These are phyloP conservation scores for Hypomesus transpacificus DNA, from an alignment of 2,113 vertebrate species.

Conservation along the genomic window DNA sequence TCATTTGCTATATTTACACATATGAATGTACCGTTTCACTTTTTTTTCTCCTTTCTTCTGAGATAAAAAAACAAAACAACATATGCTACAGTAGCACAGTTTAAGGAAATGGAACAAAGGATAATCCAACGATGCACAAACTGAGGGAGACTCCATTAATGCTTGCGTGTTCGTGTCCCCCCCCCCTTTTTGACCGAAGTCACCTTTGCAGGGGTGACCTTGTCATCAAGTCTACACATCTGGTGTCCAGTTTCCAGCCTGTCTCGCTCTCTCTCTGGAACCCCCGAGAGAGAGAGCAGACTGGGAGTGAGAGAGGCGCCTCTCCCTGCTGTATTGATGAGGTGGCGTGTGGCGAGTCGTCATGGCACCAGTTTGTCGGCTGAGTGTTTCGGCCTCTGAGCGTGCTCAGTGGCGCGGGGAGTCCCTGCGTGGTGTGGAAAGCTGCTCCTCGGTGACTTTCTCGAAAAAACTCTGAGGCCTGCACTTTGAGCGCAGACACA, in stretches of 20 bases:
- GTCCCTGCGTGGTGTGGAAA: neutral
- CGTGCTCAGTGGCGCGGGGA: slow-evolving; percentile 63
- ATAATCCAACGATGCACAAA: slow-evolving; percentile 38
- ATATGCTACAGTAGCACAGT: neutral
- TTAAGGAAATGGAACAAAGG: slow-evolving; percentile 8
- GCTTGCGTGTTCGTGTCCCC: slow-evolving; percentile 36
- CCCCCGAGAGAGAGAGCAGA: neutral
- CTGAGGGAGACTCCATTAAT: slow-evolving; percentile 52
- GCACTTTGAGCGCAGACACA: neutral
- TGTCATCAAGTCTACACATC: neutral
- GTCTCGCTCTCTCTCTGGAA: too few species aligned
- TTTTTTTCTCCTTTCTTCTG: slow-evolving; percentile 34
- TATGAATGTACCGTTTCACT: slow-evolving; percentile 48
- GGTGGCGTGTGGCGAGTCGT: slow-evolving; percentile 7
- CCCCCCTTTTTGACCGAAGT: slow-evolving; percentile 21
- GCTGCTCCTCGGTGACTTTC: neutral
- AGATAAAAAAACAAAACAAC: neutral
- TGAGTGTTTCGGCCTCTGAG: slow-evolving; percentile 22
- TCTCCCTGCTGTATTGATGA: slow-evolving; percentile 1
- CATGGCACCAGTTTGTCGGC: slow-evolving; percentile 37
- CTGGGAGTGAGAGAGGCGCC: neutral
- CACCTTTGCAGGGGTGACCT: neutral
- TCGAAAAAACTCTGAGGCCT: neutral
- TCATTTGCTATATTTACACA: slow-evolving; percentile 63
- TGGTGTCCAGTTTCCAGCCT: neutral